Percentiles rank a stretch among this genome's conserved stretches.
Conservation (phyloP, 92 coral and sea anemone genomes). For the Parazoanthus darwini region DNA sequence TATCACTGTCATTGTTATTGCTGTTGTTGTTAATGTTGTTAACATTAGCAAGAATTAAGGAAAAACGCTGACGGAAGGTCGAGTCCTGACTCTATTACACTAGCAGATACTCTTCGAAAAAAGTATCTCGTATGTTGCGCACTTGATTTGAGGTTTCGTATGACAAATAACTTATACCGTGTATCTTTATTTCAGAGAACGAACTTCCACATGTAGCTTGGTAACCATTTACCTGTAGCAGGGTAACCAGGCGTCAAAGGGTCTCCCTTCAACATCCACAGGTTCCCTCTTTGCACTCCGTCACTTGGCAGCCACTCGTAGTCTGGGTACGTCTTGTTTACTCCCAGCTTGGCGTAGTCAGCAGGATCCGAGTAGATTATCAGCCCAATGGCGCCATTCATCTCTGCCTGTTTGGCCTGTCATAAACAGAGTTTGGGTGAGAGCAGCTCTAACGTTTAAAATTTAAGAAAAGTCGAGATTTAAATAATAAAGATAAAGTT, state of each 20-base stretch:
- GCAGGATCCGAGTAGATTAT: slow-evolving; percentile 87
- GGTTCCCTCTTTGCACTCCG: slow-evolving; percentile 72
- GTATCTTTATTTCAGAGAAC: too few relatives aligned
- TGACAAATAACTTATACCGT: too few relatives aligned
- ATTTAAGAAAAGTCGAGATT: too few relatives aligned
- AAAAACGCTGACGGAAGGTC: too few relatives aligned
- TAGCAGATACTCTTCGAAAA: too few relatives aligned
- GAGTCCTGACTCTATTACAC: too few relatives aligned
- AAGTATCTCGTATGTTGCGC: too few relatives aligned
- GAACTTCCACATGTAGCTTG: too few relatives aligned
- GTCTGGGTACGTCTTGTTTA: slow-evolving; percentile 60
- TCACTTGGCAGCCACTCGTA: slow-evolving; percentile 75
- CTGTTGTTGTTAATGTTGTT: too few relatives aligned
- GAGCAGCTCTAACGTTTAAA: not conserved
- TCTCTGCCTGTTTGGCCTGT: slow-evolving; percentile 80
- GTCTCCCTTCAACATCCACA: slow-evolving; percentile 79
- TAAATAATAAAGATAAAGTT: not conserved
- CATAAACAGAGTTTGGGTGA: not conserved
- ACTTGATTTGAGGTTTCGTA: too few relatives aligned
- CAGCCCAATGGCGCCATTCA: slow-evolving; percentile 71
- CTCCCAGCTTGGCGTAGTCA: slow-evolving; percentile 59
- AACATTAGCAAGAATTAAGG: too few relatives aligned
- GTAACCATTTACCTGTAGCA: slow-evolving; percentile 64
- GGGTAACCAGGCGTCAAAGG: slow-evolving; percentile 93
- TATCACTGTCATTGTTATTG: too few relatives aligned